Evolutionary conservation across 2,113 vertebrate species (phyloP), one percentile per base, ranked within the genome.

Genomic region (Trogon surrucura): DNA sequence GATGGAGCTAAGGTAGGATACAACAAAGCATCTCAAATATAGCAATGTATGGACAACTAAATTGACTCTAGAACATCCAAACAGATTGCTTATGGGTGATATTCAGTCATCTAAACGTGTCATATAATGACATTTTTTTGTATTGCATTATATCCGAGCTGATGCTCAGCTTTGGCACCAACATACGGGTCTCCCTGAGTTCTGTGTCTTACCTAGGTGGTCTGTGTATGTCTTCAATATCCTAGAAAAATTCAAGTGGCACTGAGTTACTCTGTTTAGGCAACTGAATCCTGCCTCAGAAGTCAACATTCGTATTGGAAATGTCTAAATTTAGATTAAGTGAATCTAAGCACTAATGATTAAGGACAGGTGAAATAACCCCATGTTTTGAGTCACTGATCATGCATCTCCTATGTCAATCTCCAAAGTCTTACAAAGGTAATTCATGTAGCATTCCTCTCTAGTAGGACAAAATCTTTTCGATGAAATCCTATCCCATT

Each of bases 341-440:
- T 83, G 85, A 90, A 62, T 83, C 11, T 30, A 88, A 51, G 30
- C 6, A 54, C 90, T 88, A 90, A 92, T 70, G 82, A 56, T 80
- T 92, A 82, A 85, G 80, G 71, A 93, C 75, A 80, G n/a, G 67
- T 92, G 50, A 90, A 94, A 95, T 70, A 93, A 88, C 41, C n/a
- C 36, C 82, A 44, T 27, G 88, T 88, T 92, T 93, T 89, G 73
- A 91, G 64, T 92, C 88, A 91, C 66, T 83, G 91, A 38, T 92
- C 70, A 22, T 82, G 50, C 41, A 81, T 69, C 53, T 79, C 72
- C 51, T 75, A 51, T 1, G 3, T 91, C 89, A 92, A 0, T 91
- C 77, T 92, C 61, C 61, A 88, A 45, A 48, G 23, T 85, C 51
- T 91, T 69, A 75, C n/a, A 88, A 82, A 89, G 92, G 58, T 73